Evolutionary conservation across 64 coral and sea anemone species (phyloP), one percentile per base, ranked within the genome.

Genomic region (Stylophora pistillata): DNA sequence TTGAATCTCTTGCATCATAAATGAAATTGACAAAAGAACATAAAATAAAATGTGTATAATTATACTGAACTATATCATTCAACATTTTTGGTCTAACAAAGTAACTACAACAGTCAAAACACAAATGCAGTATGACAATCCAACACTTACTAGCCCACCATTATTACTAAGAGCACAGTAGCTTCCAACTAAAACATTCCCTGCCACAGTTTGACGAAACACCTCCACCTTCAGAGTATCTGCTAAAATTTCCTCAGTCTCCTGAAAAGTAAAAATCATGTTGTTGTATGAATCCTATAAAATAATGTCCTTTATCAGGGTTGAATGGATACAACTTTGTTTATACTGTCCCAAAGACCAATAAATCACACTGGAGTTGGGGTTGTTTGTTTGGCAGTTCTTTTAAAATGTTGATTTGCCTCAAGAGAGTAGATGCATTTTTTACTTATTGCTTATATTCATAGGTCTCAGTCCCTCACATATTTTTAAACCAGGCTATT

Each of bases 211-310:
- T 90, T 99, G 97, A 71, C 93, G 79, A 74, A 99, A 99, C 25
- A 99, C 97, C 73, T 99, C 97, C 66, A 99, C 97, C 87, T 99
- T 95, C 18, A 99, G 85, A n/a, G 91, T 85, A 85, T 99, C 97
- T 15, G 93, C 97, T 53, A 99, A 88, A 66, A 99, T 99, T 89
- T 99, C 97, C 89, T 99, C 93, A 59, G 97, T 99, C 95, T 99
- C 97, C 97, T 99, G 82, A 30, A 77, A 93, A 31, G 30, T 31
- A 31, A 80, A 30, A 13, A 68, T 61, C 15, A 41, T 52, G 52
- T 68, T 68, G 21, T 68, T 27, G 17, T 13, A 60, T 15, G 4
- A 60, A 7, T 15, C 58, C 17, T 15, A 15, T 47, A 47, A 47
- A n/a, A n/a, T n/a, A n/a, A 47, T 7, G 7, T 47, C 7, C 37